These are phyloP conservation scores for Cephus nigrinus DNA, from an alignment of 2,888 invertebrate genomes.

Conservation along the genomic window DNA sequence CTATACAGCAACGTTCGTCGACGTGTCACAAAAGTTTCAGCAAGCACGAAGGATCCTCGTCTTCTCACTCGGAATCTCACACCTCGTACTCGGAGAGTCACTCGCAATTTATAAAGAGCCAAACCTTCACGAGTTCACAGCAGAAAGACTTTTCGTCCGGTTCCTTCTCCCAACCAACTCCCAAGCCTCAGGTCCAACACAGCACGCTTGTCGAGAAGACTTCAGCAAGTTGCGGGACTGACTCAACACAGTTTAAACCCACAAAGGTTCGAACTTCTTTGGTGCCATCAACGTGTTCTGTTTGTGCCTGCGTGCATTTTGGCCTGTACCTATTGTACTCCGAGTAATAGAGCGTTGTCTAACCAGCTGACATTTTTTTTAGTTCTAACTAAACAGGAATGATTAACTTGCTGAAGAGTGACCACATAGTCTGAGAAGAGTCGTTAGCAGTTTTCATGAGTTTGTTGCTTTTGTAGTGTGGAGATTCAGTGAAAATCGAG, in stretches of 20 bases:
- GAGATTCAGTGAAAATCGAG: too few relatives aligned
- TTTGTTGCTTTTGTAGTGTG: too few relatives aligned
- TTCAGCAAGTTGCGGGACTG: slow-evolving; percentile 26
- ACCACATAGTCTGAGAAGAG: too few relatives aligned
- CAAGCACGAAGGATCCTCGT: slow-evolving; percentile 50
- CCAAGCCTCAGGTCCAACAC: slow-evolving; percentile 45
- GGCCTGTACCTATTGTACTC: too few relatives aligned
- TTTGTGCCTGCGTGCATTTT: too few relatives aligned
- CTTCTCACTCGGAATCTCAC: slow-evolving; percentile 47
- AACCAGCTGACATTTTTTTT: too few relatives aligned
- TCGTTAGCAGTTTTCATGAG: too few relatives aligned
- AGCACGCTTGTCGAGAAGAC: slow-evolving; percentile 55
- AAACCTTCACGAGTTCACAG: slow-evolving; percentile 50
- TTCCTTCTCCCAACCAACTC: slow-evolving; percentile 24
- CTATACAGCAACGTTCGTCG: slow-evolving; percentile 58
- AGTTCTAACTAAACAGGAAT: too few relatives aligned
- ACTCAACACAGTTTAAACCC: slow-evolving; percentile 49
- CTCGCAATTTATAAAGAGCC: slow-evolving; percentile 54
- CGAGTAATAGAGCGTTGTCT: too few relatives aligned
- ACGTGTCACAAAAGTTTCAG: slow-evolving; percentile 44
- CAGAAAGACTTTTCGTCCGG: slow-evolving; percentile 40
- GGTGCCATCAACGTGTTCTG: neutral
- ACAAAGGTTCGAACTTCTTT: slow-evolving; percentile 57
- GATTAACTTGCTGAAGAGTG: too few relatives aligned
- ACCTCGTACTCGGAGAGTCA: slow-evolving; percentile 56